phyloP scores from a whole-genome alignment of 2,888 invertebrate species.

The Liopterus haemorrhoidalis region DNA sequence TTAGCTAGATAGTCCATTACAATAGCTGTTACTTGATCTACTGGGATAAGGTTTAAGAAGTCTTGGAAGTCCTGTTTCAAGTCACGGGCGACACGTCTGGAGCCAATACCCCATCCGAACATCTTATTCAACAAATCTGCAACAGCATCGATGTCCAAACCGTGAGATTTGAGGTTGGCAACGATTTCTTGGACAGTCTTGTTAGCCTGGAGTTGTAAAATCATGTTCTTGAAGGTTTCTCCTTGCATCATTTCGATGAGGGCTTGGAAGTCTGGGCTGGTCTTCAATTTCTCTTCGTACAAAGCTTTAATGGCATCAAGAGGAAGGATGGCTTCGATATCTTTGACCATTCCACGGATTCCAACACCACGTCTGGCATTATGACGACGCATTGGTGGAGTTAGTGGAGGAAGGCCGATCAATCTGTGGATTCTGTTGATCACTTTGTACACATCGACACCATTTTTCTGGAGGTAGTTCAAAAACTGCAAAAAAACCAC shows the following conservation, averaged over 20 bases:
- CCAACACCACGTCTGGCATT: conserved; percentile 30
- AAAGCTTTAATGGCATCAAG: conserved; percentile 34
- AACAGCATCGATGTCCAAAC: background rate
- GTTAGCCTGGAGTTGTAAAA: conserved; percentile 25
- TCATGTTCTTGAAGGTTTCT: conserved; percentile 30
- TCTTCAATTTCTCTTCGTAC: conserved; percentile 35
- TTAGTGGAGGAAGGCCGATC: conserved; percentile 29
- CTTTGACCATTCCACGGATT: conserved; percentile 32
- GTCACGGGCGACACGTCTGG: background rate
- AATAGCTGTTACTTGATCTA: conserved; percentile 31
- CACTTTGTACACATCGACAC: conserved; percentile 33
- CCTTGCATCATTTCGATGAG: conserved; percentile 32
- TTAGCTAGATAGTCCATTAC: conserved; percentile 28
- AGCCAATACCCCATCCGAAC: conserved; percentile 10
- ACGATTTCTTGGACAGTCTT: conserved; percentile 7
- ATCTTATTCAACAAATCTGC: conserved; percentile 5
- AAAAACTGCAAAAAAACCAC: conserved; percentile 26
- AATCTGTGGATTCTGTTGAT: conserved; percentile 33
- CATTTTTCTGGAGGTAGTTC: conserved; percentile 34
- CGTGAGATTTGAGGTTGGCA: background rate
- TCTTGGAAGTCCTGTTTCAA: conserved; percentile 29
- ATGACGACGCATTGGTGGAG: conserved; percentile 5
- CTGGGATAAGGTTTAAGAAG: conserved; percentile 32
- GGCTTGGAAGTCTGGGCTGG: conserved; percentile 31
- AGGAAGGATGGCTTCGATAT: conserved; percentile 35